These are phyloP conservation scores for Mormyrus lacerda DNA, from an alignment of 2,113 vertebrate genomes.

Conservation along the genomic window DNA sequence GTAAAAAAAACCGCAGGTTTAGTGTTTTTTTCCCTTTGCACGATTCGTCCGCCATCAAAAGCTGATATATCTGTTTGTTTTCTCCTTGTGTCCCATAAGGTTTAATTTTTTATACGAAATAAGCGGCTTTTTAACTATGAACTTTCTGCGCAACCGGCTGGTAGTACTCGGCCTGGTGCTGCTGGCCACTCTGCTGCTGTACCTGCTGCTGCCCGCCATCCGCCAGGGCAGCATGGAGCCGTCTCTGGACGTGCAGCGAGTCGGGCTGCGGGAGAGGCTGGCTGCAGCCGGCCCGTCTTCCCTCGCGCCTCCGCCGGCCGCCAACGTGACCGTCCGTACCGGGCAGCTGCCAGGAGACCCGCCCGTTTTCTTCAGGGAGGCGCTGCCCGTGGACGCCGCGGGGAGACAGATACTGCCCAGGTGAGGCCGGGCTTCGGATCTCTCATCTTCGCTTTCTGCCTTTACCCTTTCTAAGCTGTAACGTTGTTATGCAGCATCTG, in stretches of 20 bases:
- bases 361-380: constrained; percentile 81
- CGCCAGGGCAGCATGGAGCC: constrained; percentile 60
- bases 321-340: constrained; percentile 60
- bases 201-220: constrained; percentile 69
- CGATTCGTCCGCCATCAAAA: neutral
- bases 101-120: neutral
- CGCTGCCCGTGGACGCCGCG: constrained; percentile 50
- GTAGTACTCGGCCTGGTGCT: constrained; percentile 70
- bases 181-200: constrained; percentile 69
- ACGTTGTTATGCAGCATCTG: neutral
- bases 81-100: neutral
- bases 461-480: neutral
- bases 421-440: constrained; percentile 46
- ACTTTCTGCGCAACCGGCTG: constrained; percentile 63
- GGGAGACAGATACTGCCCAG: constrained; percentile 58
- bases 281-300: constrained; percentile 27
- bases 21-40: neutral
- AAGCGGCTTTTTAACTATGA: constrained; percentile 42
- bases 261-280: constrained; percentile 30
- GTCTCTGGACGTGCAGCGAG: constrained; percentile 50
- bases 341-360: constrained; percentile 64
- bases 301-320: constrained; percentile 31
- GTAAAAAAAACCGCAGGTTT: neutral
- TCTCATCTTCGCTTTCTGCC: neutral
- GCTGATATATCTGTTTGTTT: neutral